A percentile compares a stretch with the other conserved stretches of the same genome.
These are phyloP conservation scores for Enteromius viviparus DNA, from an alignment of 2,797 vertebrate species.

Conservation along the genomic window DNA sequence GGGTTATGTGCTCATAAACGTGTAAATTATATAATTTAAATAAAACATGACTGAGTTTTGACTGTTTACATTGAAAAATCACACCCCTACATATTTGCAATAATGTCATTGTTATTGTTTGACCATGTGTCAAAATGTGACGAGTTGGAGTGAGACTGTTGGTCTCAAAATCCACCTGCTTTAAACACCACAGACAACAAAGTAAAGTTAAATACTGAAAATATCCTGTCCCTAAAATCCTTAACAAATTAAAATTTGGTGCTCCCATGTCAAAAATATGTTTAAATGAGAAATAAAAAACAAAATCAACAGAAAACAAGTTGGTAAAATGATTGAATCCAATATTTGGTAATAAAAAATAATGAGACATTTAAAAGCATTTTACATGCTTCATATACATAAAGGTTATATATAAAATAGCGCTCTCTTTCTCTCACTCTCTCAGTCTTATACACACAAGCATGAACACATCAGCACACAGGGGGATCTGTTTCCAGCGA, in stretches of 20 bases:
- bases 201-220: neutral
- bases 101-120: no score
- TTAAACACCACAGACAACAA: neutral
- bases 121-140: no score
- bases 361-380: neutral
- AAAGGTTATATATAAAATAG: neutral
- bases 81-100: no score
- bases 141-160: no score
- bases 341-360: neutral
- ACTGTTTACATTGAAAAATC: no score
- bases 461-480: conserved; percentile 33
- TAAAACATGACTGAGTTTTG: no score
- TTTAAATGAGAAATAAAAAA: neutral
- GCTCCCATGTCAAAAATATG: neutral
- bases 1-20: no score
- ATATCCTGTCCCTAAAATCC: neutral
- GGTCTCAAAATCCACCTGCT: neutral
- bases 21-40: no score
- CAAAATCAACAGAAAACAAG: neutral
- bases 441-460: conserved; percentile 24
- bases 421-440: neutral
- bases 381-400: neutral
- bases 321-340: neutral
- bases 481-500: conserved; percentile 71
- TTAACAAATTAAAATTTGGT: neutral